Percentiles rank a stretch among this genome's conserved stretches.
Evolutionary conservation across 2,797 vertebrate species (phyloP).

Genomic region (Coluber constrictor): DNA sequence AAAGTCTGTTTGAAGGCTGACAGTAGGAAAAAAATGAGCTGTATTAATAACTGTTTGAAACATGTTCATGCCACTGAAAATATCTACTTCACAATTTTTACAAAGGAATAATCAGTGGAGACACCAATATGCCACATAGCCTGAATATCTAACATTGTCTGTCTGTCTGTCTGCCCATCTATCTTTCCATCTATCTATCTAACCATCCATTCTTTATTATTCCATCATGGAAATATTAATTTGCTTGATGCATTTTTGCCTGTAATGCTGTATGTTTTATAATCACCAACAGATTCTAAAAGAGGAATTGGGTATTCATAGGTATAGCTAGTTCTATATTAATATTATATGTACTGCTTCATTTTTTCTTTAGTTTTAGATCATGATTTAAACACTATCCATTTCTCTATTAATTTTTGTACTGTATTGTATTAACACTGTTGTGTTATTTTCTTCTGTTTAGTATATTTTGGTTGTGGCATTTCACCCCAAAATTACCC

Average conservation of each 20-base stretch:
- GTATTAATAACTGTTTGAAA: constrained; percentile 17
- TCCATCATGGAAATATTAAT: not conserved
- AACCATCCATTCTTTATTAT: not conserved
- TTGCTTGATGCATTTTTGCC: not conserved
- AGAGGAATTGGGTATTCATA: not conserved
- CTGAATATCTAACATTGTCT: not conserved
- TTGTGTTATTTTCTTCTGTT: not conserved
- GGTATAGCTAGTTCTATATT: not conserved
- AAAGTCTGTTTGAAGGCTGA: constrained; percentile 18
- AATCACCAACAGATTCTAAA: not conserved
- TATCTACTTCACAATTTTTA: not conserved
- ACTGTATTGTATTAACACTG: not conserved
- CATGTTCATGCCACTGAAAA: not conserved
- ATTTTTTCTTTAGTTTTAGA: not conserved
- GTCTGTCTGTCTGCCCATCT: not conserved
- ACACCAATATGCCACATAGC: not conserved
- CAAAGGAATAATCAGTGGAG: not conserved
- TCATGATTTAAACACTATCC: not conserved
- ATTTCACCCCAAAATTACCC: not conserved
- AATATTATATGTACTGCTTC: not conserved
- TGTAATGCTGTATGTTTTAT: not conserved
- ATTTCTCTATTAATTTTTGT: not conserved
- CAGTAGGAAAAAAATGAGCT: not conserved
- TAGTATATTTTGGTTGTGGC: not conserved
- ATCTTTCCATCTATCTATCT: not conserved